Conservation (phyloP, 2,888 invertebrate genomes). For the Ferrisia virgata region DNA sequence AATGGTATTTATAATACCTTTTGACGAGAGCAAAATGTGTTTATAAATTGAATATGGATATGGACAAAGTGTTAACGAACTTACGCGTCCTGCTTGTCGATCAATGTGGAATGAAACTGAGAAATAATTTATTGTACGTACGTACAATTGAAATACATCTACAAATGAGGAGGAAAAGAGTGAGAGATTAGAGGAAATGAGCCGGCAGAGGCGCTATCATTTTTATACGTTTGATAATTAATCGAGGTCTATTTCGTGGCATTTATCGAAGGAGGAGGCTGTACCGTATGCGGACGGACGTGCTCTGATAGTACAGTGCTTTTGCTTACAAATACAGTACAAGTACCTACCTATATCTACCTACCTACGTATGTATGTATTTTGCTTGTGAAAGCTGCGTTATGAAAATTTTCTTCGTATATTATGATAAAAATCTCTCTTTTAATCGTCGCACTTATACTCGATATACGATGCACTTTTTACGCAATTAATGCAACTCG, state of each 20-base stretch:
- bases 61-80: neutral
- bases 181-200: neutral
- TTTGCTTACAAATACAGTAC: too few species aligned
- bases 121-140: too few species aligned
- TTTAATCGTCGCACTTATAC: neutral
- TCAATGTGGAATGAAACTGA: neutral
- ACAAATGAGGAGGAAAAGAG: neutral
- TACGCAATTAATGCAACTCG: neutral
- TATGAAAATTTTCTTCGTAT: neutral
- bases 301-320: neutral
- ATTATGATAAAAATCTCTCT: neutral
- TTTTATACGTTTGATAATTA: slow-evolving; percentile 2
- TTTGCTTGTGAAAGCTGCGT: neutral
- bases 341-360: too few species aligned
- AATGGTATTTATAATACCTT: neutral
- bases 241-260: neutral
- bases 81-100: neutral
- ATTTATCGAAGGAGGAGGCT: neutral
- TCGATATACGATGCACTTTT: neutral
- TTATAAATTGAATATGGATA: neutral
- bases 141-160: too few species aligned
- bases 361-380: neutral
- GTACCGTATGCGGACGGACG: neutral
- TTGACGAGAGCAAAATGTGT: neutral
- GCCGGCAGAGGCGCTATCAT: neutral